A percentile compares a stretch with the other conserved stretches of the same genome.
Evolutionary conservation across 1,140 invertebrate species (phyloP).

Genomic region (Aphidius ervi): DNA sequence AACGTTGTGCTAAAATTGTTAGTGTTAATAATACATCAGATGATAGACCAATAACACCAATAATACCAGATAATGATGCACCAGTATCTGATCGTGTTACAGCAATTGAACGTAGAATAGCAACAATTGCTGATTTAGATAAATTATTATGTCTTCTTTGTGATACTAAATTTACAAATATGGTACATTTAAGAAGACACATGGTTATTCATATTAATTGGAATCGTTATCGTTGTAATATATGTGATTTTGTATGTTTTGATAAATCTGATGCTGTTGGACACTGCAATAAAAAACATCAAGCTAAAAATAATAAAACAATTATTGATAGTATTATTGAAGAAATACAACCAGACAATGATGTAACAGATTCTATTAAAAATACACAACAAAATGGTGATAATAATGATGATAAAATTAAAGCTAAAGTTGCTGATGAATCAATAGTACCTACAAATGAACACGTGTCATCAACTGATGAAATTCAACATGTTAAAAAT

Average conservation of each 20-base stretch:
- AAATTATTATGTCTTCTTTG: conserved; percentile 45
- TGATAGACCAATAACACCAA: neutral
- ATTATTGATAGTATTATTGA: conserved; percentile 34
- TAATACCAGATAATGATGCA: neutral
- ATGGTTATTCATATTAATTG: conserved; percentile 49
- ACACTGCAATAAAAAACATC: conserved; percentile 44
- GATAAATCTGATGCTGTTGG: conserved; percentile 41
- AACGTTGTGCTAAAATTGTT: neutral
- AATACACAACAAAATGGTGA: no score
- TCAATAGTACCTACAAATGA: conserved; percentile 1
- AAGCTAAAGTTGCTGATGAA: conserved; percentile 20
- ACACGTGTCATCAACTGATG: conserved; percentile 5
- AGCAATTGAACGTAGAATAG: conserved; percentile 28
- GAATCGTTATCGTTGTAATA: conserved; percentile 46
- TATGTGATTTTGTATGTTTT: conserved; percentile 47
- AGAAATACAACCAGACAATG: conserved; percentile 31
- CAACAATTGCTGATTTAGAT: conserved; percentile 27
- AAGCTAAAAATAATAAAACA: conserved; percentile 33
- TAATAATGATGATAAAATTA: conserved; percentile 7
- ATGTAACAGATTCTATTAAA: neutral
- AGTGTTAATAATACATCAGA: no score
- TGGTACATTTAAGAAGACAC: conserved; percentile 42
- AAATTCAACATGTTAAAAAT: conserved; percentile 11
- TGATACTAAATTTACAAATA: conserved; percentile 37
- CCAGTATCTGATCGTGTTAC: conserved; percentile 11